Evolutionary conservation across 2,113 vertebrate genomes (phyloP), one percentile per base, ranked within the genome.

Genomic region (Canis aureus): DNA sequence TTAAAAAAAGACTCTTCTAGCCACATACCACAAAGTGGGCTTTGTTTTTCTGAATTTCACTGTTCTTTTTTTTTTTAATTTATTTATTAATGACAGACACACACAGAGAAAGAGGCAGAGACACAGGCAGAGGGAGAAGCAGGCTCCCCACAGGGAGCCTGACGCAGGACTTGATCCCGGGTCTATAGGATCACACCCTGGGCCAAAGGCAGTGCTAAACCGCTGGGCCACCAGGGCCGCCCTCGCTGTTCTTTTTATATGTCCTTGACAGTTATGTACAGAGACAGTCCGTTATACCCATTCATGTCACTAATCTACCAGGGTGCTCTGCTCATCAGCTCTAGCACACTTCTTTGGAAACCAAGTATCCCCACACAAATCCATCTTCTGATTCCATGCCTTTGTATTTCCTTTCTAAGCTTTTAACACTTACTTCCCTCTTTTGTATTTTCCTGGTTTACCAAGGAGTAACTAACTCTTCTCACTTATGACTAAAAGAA

Each of bases 401-500:
- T 76, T 19, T 27, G 25, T 49, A 49, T 76, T 76, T 76, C 73
- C 43, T 76, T 76, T 51, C 23, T 27, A 49, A 76, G 43, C 23
- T 51, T 76, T 76, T 16, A 76, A 51, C 7, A 76, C 49, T 74
- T 35, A 11, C 92, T 89, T 74, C 9, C 19, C 11, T 66, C 5
- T 32, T 38, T 62, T 73, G 23, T n/a, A 38, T 20, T 81, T 80
- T 89, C 8, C 29, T 92, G 74, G 9, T 79, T 92, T 92, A 60
- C 15, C 49, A 74, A 19, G 6, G 35, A 59, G 4, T 59, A 51
- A 38, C 55, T 80, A 10, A 27, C 15, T 82, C 89, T 6, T 74
- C 43, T 51, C 89, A 80, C 80, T 91, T 88, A 60, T 25, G 51
- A 29, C 9, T 29, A 74, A 87, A 67, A 17, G 23, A 69, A 57